Conservation (phyloP, 2,797 vertebrate genomes). For the Sebastes wilsoni region DNA sequence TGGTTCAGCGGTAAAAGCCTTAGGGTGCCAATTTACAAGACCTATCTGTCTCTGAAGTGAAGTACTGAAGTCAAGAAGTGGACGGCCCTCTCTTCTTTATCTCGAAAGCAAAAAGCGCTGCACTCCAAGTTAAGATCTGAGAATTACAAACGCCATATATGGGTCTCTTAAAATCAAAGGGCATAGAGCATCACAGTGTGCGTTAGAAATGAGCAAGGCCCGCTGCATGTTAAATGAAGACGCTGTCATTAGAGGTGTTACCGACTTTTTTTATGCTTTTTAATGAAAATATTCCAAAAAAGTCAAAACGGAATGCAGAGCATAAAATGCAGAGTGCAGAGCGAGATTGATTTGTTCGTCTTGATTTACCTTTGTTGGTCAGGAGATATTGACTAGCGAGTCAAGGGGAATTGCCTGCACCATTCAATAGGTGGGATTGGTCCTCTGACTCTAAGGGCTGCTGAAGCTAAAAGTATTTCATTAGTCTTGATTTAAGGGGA, state of each 20-base stretch:
- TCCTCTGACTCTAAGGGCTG: background rate
- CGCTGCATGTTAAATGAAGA: slow-evolving; percentile 33
- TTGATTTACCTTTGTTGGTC: slow-evolving; percentile 18
- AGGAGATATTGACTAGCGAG: slow-evolving; percentile 5
- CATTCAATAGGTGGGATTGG: slow-evolving; percentile 10
- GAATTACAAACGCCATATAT: slow-evolving; percentile 48
- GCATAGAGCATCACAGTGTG: slow-evolving; percentile 59
- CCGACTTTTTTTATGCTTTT: slow-evolving; percentile 10
- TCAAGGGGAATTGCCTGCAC: background rate
- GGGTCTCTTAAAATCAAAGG: slow-evolving; percentile 54
- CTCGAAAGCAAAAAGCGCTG: slow-evolving; percentile 37
- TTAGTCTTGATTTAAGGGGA: background rate
- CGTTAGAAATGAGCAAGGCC: slow-evolving; percentile 25
- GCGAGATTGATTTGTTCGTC: slow-evolving; percentile 4
- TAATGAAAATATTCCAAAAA: background rate
- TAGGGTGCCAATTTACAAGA: slow-evolving; percentile 51
- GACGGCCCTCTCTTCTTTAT: slow-evolving; percentile 42
- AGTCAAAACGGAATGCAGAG: background rate
- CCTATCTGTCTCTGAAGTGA: slow-evolving; percentile 45
- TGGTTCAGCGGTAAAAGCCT: slow-evolving; percentile 41
- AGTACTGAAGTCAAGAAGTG: slow-evolving; percentile 41
- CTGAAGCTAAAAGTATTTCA: background rate
- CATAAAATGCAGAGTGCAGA: background rate
- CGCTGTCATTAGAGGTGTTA: background rate
- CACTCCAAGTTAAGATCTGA: slow-evolving; percentile 48